Evolutionary conservation across 1,140 invertebrate species (phyloP), one percentile per base, ranked within the genome.

Genomic region (Drosophila quadrilineata): DNA sequence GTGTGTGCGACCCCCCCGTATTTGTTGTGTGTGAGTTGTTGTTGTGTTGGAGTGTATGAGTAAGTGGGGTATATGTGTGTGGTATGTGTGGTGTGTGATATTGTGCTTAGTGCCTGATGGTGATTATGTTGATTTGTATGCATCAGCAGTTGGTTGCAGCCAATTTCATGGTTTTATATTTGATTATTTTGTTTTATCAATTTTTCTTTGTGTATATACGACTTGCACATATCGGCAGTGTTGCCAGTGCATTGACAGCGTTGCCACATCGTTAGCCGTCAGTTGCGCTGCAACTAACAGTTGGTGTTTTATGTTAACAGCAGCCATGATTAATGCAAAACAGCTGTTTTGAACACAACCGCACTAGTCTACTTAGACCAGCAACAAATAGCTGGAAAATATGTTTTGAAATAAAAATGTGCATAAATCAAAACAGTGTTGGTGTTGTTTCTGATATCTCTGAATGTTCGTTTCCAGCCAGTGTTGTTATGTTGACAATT

Each of bases 191-290:
- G n/a, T 60, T 60, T 60, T 58, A 66, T 59, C 63, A 67, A 67
- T 72, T 82, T n/a, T 82, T 77, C 76, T 82, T 82, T 82, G 77
- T 82, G 76, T 80, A 75, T 75, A 75, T 62, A 67, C 72, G 65
- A 57, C 52, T 64, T 69, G 66, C 66, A 69, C 66, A 69, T 69
- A 49, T 69, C 65, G 64, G 58, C 64, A 48, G 57, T 22, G 65
- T 64, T 68, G 65, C 59, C 60, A 64, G 60, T 64, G 60, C 60
- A 64, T 57, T 64, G 14, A 16, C 6, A 46, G 60, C 33, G 53
- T 64, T 64, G 60, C 60, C 60, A 64, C 26, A 40, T 9, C 6
- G 40, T 9, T 12, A n/a, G n/a, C n/a, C n/a, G n/a, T n/a, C 4
- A 35, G 36, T 10, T 9, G 22, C 48, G 6, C 6, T 43, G 49